Evolutionary conservation across 1,140 invertebrate genomes (phyloP).

Genomic region (Olivierus martensii): DNA sequence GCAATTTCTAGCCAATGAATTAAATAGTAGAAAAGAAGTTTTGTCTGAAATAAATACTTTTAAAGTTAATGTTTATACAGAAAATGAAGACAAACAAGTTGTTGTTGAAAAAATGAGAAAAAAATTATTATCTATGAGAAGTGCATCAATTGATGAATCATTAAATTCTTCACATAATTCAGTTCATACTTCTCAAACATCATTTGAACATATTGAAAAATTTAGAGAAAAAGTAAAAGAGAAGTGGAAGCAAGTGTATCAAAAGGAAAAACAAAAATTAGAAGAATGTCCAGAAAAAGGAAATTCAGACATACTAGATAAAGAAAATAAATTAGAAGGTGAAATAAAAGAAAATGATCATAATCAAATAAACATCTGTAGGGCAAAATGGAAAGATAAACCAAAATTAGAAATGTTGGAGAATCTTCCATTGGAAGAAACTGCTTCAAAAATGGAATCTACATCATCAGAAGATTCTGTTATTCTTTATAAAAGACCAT

Average conservation of each 20-base stretch:
- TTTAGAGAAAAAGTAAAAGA: neutral
- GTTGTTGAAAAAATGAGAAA: too few relatives aligned
- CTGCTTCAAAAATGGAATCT: constrained; percentile 9
- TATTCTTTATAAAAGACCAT: neutral
- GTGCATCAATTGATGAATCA: too few relatives aligned
- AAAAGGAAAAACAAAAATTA: neutral
- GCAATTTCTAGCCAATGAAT: too few relatives aligned
- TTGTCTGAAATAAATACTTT: too few relatives aligned
- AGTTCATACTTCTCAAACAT: too few relatives aligned
- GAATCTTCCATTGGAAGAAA: constrained; percentile 13
- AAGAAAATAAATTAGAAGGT: neutral
- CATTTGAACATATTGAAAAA: neutral
- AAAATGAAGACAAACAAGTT: too few relatives aligned
- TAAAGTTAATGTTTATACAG: too few relatives aligned
- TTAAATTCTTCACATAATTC: too few relatives aligned
- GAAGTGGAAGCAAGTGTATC: neutral
- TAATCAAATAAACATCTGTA: neutral
- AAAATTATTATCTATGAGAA: too few relatives aligned
- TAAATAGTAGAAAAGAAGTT: too few relatives aligned
- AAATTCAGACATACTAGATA: neutral
- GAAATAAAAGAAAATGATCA: neutral
- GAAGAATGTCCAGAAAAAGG: neutral
- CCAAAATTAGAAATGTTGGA: constrained; percentile 1
- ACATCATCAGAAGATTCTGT: constrained; percentile 4
- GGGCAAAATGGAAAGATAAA: constrained; percentile 4